These are phyloP conservation scores for Heterodera schachtii DNA, from an alignment of 1,140 invertebrate genomes.

Conservation along the genomic window DNA sequence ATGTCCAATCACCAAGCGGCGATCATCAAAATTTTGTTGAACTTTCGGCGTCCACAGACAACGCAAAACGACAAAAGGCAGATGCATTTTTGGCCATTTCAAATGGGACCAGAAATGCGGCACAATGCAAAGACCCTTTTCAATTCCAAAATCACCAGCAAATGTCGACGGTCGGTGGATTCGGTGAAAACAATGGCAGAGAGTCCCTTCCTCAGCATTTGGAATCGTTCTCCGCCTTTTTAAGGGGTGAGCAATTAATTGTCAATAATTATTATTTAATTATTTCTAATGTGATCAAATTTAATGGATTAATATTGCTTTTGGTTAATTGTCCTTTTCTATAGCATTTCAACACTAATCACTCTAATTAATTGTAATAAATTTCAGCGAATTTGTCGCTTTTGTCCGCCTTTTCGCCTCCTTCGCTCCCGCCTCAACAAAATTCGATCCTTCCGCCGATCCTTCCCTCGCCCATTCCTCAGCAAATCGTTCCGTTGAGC, in stretches of 20 bases:
- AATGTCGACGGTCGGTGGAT: background rate
- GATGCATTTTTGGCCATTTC: background rate
- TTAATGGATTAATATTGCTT: background rate
- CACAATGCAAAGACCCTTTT: background rate
- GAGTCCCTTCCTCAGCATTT: background rate
- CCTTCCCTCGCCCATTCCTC: background rate
- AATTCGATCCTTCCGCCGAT: background rate
- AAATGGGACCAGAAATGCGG: background rate
- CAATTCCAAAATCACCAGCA: background rate
- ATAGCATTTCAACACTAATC: no score
- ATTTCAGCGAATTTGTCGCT: background rate
- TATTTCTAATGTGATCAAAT: background rate
- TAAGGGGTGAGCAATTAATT: background rate
- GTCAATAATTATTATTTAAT: no score
- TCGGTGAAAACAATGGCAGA: background rate
- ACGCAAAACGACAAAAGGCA: background rate
- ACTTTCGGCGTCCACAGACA: background rate
- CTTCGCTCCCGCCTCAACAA: background rate
- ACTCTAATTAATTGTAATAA: background rate
- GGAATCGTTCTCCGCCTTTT: background rate
- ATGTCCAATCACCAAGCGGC: background rate
- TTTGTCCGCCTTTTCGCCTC: background rate
- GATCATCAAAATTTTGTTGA: background rate
- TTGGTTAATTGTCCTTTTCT: no score
- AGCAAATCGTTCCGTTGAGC: conserved; percentile 19